These are phyloP conservation scores for Hesperia comma DNA, from an alignment of 2,888 invertebrate genomes.

Conservation along the genomic window DNA sequence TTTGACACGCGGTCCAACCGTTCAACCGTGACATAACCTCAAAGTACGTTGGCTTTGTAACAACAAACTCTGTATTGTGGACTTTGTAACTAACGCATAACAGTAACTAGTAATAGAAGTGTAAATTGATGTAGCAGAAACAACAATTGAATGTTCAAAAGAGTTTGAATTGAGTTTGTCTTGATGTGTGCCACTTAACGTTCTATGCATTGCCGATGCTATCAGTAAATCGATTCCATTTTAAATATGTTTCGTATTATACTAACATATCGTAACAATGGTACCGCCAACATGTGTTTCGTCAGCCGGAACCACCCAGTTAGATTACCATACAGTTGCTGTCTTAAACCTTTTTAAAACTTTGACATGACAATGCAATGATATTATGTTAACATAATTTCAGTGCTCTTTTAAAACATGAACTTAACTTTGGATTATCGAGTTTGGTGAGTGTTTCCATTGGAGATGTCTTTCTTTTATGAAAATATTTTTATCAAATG, in stretches of 20 bases:
- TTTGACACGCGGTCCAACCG: slow-evolving; percentile 30
- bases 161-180: slow-evolving; percentile 23
- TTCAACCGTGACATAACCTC: slow-evolving; percentile 34
- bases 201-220: slow-evolving; percentile 37
- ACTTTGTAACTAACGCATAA: background rate
- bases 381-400: slow-evolving; percentile 72
- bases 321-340: slow-evolving; percentile 75
- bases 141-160: background rate
- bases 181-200: slow-evolving; percentile 20
- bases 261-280: slow-evolving; percentile 60
- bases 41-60: slow-evolving; percentile 12
- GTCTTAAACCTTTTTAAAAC: slow-evolving; percentile 67
- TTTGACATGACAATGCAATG: slow-evolving; percentile 79
- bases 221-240: slow-evolving; percentile 39
- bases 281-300: slow-evolving; percentile 74
- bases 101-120: background rate
- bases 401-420: slow-evolving; percentile 68
- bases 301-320: slow-evolving; percentile 68
- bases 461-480: too few species aligned
- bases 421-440: too few species aligned
- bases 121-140: background rate
- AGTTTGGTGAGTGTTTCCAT: too few species aligned
- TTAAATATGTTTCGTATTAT: slow-evolving; percentile 53
- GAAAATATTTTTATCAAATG: too few species aligned
- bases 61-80: slow-evolving; percentile 6